Percentiles rank a stretch among this genome's conserved stretches.
Evolutionary conservation across 2,113 vertebrate species (phyloP).

Genomic region (Malaclemys terrapin): DNA sequence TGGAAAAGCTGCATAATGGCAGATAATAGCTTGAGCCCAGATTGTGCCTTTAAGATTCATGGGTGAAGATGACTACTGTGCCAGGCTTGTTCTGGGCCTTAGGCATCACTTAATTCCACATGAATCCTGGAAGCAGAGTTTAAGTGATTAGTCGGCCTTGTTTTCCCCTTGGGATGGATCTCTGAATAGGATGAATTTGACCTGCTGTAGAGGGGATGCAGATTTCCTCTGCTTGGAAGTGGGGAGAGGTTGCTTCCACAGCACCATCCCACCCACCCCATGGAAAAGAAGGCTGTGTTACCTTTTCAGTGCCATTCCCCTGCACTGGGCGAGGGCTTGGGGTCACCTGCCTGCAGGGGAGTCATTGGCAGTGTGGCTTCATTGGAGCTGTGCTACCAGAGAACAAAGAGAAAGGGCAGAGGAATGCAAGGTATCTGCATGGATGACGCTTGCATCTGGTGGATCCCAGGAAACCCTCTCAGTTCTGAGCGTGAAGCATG

Average conservation of each 20-base stretch:
- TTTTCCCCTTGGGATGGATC: neutral
- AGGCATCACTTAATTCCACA: neutral
- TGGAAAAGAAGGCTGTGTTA: constrained; percentile 4
- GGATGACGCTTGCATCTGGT: too few relatives aligned
- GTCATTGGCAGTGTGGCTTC: too few relatives aligned
- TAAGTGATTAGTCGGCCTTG: neutral
- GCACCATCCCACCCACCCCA: neutral
- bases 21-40: neutral
- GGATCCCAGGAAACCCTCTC: too few relatives aligned
- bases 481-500: too few relatives aligned
- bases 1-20: constrained; percentile 32
- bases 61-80: neutral
- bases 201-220: neutral
- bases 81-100: neutral
- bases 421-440: too few relatives aligned
- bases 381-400: too few relatives aligned
- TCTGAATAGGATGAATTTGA: neutral
- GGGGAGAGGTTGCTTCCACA: neutral
- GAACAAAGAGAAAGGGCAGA: too few relatives aligned
- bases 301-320: neutral
- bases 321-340: too few relatives aligned
- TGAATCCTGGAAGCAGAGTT: constrained; percentile 16
- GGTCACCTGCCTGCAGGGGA: too few relatives aligned
- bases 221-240: constrained; percentile 1
- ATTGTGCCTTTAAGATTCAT: neutral